Percentiles rank a stretch among this genome's conserved stretches.
phyloP scores from a whole-genome alignment of 2,113 vertebrate species.

The Gracilinanus agilis region DNA sequence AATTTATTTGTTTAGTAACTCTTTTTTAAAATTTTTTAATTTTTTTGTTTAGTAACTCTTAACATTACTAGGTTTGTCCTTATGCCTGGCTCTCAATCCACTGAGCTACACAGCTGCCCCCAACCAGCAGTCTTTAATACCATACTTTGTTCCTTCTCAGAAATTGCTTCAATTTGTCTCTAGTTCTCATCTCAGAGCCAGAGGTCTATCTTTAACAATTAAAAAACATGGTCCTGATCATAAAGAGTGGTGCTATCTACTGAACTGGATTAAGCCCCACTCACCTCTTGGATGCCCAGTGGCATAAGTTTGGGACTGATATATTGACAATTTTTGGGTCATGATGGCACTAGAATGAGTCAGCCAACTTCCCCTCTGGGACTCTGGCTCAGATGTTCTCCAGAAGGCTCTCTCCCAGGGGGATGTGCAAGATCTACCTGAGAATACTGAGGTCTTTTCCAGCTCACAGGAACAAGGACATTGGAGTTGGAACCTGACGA shows the following conservation, averaged over 20 bases:
- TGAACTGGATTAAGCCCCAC: background rate
- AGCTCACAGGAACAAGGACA: conserved; percentile 98
- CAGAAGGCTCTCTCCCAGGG: background rate
- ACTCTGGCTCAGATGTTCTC: background rate
- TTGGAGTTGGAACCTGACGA: conserved; percentile 98
- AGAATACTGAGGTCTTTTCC: conserved; percentile 97
- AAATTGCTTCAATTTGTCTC: background rate
- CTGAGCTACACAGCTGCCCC: no score
- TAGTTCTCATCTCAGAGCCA: background rate
- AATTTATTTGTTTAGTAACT: background rate
- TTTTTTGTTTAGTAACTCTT: conserved; percentile 5
- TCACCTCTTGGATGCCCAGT: background rate
- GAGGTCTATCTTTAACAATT: background rate
- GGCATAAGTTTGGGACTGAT: background rate
- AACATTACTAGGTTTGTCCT: conserved; percentile 14
- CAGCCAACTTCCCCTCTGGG: background rate
- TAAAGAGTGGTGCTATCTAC: background rate
- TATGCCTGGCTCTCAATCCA: background rate
- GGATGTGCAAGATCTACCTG: conserved; percentile 87
- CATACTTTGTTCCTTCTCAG: background rate
- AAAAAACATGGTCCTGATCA: background rate
- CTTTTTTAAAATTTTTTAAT: no score
- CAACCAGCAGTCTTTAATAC: background rate
- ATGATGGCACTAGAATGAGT: background rate
- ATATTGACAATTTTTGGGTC: background rate